These are phyloP conservation scores for Nematolebias whitei DNA, from an alignment of 2,113 vertebrate genomes.

Conservation along the genomic window DNA sequence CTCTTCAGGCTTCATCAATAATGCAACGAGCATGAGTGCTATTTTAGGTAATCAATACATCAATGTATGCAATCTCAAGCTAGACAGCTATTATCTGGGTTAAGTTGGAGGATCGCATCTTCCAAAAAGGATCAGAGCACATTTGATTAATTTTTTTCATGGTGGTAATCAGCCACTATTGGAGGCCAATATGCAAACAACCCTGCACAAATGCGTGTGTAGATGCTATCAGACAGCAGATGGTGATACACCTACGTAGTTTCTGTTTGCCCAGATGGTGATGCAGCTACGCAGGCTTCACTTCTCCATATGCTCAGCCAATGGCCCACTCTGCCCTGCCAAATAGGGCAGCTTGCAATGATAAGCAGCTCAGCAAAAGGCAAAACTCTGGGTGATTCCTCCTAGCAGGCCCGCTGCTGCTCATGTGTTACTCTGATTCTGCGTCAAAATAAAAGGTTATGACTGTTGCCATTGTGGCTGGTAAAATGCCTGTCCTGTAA, in stretches of 20 bases:
- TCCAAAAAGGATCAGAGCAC: not conserved
- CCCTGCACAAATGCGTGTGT: conserved; percentile 23
- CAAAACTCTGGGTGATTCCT: conserved; percentile 17
- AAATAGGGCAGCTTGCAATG: conserved; percentile 51
- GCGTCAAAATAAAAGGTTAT: conserved; percentile 1
- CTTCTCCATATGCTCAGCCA: conserved; percentile 55
- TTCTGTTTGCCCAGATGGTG: conserved; percentile 62
- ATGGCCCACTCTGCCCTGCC: conserved; percentile 31
- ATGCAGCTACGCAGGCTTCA: conserved; percentile 33
- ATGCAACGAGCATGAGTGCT: not conserved
- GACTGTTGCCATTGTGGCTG: not conserved
- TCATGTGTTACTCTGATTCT: conserved; percentile 5
- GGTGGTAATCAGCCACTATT: conserved; percentile 17
- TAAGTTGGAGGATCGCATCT: not conserved
- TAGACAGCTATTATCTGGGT: too few relatives aligned
- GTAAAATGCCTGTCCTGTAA: not conserved
- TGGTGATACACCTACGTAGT: conserved; percentile 70
- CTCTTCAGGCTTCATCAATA: not conserved
- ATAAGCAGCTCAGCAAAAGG: conserved; percentile 47
- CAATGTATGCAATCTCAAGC: too few relatives aligned
- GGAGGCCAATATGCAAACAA: conserved; percentile 1
- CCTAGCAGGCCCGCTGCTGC: not conserved
- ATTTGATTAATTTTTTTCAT: conserved; percentile 7
- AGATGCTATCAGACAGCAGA: conserved; percentile 69
- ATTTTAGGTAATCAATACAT: not conserved